A percentile compares a stretch with the other conserved stretches of the same genome.
Evolutionary conservation across 2,888 invertebrate genomes (phyloP).

Genomic region (Stomorhina lunata): DNA sequence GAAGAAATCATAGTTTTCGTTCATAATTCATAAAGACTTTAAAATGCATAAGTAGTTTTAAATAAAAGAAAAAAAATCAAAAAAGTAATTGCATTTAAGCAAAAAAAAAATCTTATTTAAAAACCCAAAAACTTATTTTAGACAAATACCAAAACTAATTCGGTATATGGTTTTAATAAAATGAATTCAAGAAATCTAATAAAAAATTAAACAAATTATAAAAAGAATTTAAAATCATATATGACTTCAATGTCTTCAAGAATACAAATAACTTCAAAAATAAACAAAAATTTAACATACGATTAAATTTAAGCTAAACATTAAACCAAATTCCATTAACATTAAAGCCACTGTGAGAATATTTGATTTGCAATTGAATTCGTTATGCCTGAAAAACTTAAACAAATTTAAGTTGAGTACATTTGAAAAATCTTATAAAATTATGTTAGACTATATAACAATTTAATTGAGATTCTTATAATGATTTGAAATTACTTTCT

Average conservation of each 20-base stretch:
- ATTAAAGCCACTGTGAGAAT: conserved; percentile 28
- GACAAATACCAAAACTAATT: neutral
- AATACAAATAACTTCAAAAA: neutral
- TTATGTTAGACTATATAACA: neutral
- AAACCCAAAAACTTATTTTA: neutral
- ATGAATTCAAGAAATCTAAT: neutral
- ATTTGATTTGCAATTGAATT: conserved; percentile 48
- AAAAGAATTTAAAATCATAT: neutral
- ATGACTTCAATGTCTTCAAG: neutral
- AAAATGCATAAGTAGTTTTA: neutral
- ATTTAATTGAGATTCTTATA: neutral
- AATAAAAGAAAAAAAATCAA: neutral
- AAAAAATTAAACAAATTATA: neutral
- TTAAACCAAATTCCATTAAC: no score
- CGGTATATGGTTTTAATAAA: neutral
- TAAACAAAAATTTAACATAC: neutral
- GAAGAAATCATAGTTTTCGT: neutral
- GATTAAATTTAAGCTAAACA: no score
- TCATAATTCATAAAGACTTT: neutral
- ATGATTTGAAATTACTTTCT: neutral
- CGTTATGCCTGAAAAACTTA: conserved; percentile 12
- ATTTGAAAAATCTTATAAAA: neutral
- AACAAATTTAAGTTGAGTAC: neutral
- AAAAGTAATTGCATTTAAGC: neutral
- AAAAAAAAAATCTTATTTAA: neutral